These are phyloP conservation scores for Silurus asotus DNA, from an alignment of 2,113 vertebrate genomes.

Conservation along the genomic window DNA sequence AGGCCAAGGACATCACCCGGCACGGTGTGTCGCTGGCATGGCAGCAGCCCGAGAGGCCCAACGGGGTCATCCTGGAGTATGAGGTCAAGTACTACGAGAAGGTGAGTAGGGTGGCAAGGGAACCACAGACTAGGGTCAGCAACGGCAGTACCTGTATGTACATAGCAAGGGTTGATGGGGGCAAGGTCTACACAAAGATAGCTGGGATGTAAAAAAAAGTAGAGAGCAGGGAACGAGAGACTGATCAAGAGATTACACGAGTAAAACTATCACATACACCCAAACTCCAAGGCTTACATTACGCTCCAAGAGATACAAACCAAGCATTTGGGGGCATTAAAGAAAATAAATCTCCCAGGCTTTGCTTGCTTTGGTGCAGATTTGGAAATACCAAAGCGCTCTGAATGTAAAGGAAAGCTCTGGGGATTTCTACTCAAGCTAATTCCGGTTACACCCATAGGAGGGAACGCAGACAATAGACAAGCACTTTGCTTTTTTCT, in stretches of 20 bases:
- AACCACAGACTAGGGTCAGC: slow-evolving; percentile 46
- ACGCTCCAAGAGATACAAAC: slow-evolving; percentile 37
- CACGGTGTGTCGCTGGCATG: slow-evolving; percentile 90
- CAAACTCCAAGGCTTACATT: slow-evolving; percentile 13
- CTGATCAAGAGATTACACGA: slow-evolving; percentile 37
- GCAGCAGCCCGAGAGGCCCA: slow-evolving; percentile 93
- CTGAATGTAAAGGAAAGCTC: slow-evolving; percentile 37
- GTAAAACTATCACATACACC: background rate
- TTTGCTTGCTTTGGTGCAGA: slow-evolving; percentile 42
- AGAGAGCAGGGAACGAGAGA: background rate
- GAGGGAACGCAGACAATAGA: slow-evolving; percentile 35
- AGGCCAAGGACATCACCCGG: slow-evolving; percentile 92
- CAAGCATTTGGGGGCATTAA: slow-evolving; percentile 32
- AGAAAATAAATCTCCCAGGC: slow-evolving; percentile 10
- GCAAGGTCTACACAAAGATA: background rate
- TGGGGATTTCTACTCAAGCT: slow-evolving; percentile 34
- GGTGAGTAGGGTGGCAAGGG: slow-evolving; percentile 73
- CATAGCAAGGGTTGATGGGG: background rate
- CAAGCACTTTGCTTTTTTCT: slow-evolving; percentile 15
- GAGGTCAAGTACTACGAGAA: slow-evolving; percentile 99
- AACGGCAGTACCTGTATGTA: background rate
- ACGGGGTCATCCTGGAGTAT: slow-evolving; percentile 96
- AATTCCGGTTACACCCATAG: slow-evolving; percentile 44
- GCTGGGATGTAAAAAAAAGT: slow-evolving; percentile 16
- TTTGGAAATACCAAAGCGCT: slow-evolving; percentile 28